These are phyloP conservation scores for Limonius californicus DNA, from an alignment of 1,140 invertebrate species.

Conservation along the genomic window DNA sequence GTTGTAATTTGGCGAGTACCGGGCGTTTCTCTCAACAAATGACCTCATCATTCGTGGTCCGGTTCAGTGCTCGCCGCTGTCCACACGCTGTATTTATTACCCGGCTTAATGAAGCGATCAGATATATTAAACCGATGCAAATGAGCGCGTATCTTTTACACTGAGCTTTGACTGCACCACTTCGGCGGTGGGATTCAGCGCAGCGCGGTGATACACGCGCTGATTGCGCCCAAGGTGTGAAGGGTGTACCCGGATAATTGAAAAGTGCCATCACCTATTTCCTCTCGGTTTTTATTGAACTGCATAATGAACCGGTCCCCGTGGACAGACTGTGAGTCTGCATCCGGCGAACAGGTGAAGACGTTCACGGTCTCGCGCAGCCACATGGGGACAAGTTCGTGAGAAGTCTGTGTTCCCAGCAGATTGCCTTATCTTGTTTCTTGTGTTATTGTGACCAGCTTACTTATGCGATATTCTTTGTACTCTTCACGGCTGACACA, in stretches of 20 bases:
- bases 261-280: conserved; percentile 28
- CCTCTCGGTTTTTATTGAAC: conserved; percentile 28
- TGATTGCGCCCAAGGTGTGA: conserved; percentile 20
- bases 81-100: conserved; percentile 23
- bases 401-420: conserved; percentile 31
- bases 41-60: conserved; percentile 19
- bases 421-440: conserved; percentile 36
- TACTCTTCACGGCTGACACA: conserved; percentile 31
- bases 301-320: conserved; percentile 28
- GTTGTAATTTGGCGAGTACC: conserved; percentile 10
- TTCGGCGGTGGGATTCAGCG: no score
- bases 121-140: conserved; percentile 25
- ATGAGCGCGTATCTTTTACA: conserved; percentile 18
- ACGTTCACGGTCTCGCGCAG: conserved; percentile 13
- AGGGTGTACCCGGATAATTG: conserved; percentile 27
- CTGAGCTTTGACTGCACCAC: no score
- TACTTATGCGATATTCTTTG: conserved; percentile 35
- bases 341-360: neutral
- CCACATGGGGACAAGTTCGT: conserved; percentile 30
- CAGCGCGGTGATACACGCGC: no score
- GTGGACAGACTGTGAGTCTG: conserved; percentile 17
- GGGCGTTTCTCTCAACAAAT: conserved; percentile 19
- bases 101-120: conserved; percentile 26
- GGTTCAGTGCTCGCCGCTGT: neutral
- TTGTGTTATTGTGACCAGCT: conserved; percentile 35